phyloP scores from a whole-genome alignment of 1,140 invertebrate genomes.

The Pseudobourletiella spinata region DNA sequence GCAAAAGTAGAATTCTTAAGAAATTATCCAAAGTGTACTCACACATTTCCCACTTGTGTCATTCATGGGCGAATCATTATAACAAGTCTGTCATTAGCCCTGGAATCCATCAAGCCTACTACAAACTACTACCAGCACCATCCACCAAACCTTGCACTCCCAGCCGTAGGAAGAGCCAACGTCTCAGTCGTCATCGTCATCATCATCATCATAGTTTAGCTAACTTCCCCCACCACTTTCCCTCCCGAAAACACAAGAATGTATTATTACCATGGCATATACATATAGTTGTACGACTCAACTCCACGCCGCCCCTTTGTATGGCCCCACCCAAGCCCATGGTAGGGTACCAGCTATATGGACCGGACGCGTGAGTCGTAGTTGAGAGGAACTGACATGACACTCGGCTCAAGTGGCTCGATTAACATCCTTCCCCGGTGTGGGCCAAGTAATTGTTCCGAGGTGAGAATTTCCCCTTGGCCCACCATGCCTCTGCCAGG shows the following conservation, averaged over 20 bases:
- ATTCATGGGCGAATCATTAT: constrained; percentile 29
- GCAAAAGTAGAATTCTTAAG: constrained; percentile 33
- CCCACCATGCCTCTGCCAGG: background rate
- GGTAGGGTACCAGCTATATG: no score
- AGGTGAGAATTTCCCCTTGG: constrained; percentile 17
- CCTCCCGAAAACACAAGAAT: no score
- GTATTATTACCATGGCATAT: no score
- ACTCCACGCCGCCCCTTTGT: no score
- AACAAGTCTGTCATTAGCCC: constrained; percentile 26
- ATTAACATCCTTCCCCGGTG: constrained; percentile 22
- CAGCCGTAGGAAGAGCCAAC: no score
- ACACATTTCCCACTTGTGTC: constrained; percentile 33
- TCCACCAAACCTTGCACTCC: background rate
- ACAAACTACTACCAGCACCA: background rate
- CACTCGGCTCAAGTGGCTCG: constrained; percentile 20
- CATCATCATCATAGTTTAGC: background rate
- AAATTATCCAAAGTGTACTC: constrained; percentile 32
- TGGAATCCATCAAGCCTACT: constrained; percentile 19
- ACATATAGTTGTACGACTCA: no score
- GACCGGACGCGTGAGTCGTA: no score
- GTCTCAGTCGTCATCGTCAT: background rate
- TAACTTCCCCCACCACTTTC: background rate
- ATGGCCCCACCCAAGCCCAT: no score
- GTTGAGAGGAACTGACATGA: background rate
- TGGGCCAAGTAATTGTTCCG: constrained; percentile 19